Evolutionary conservation across 2,797 vertebrate species (phyloP).

Genomic region (Poliocrania exsul): DNA sequence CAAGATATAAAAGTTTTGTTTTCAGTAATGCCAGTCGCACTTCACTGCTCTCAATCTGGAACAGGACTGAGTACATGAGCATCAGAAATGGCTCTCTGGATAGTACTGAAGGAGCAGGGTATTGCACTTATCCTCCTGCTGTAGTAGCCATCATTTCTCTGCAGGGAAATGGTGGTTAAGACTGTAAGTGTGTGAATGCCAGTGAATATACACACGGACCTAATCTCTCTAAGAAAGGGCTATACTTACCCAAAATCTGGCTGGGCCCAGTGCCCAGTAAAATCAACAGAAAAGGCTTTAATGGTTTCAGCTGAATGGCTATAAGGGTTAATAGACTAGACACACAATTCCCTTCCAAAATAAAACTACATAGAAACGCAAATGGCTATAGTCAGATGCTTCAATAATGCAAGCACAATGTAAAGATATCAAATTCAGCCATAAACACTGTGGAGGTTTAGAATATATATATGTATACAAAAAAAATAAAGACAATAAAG

Average conservation of each 20-base stretch:
- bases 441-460: not conserved
- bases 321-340: not conserved
- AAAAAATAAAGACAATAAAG: not conserved
- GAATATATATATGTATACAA: not conserved
- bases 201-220: not conserved
- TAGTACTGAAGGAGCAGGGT: not conserved
- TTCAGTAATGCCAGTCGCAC: not conserved
- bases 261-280: not conserved
- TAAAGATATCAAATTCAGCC: not conserved
- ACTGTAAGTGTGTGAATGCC: fast-evolving
- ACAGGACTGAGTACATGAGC: not conserved
- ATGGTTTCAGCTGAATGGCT: not conserved
- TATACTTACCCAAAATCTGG: not conserved
- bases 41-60: not conserved
- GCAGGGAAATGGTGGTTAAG: not conserved
- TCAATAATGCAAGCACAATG: not conserved
- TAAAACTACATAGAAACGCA: not conserved
- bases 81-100: not conserved
- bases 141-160: not conserved
- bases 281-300: not conserved
- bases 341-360: not conserved
- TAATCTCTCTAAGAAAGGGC: not conserved
- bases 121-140: not conserved
- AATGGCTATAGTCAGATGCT: not conserved
- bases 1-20: not conserved